phyloP scores from a whole-genome alignment of 2,113 vertebrate species.

The Leptodactylus fuscus region DNA sequence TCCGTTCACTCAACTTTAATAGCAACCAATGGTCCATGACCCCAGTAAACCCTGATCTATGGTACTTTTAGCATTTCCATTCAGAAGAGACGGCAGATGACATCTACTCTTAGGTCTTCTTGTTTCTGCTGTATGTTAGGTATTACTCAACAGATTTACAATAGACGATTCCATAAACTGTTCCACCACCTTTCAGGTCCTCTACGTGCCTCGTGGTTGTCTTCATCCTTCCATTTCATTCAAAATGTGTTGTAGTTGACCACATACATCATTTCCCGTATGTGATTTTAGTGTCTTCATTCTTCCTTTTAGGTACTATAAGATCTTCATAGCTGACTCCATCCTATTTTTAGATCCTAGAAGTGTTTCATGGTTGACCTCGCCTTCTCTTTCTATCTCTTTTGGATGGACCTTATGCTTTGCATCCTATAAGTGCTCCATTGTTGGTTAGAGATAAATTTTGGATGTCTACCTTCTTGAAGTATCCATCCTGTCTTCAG shows the following conservation, averaged over 20 bases:
- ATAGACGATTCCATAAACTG: not conserved
- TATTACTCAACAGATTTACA: not conserved
- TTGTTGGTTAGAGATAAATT: not conserved
- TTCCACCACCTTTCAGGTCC: not conserved
- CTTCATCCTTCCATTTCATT: not conserved
- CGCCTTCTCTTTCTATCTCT: not conserved
- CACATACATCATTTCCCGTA: not conserved
- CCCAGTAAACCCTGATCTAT: too few species aligned
- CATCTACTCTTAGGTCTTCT: not conserved
- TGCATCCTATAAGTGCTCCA: not conserved
- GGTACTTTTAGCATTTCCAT: too few species aligned
- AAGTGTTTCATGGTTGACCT: constrained; percentile 3
- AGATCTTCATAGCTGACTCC: not conserved
- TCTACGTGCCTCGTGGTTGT: not conserved
- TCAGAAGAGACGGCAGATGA: too few species aligned
- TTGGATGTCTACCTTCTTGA: not conserved
- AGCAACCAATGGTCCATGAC: too few species aligned
- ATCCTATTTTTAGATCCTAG: not conserved
- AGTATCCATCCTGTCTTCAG: too few species aligned
- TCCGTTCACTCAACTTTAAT: too few species aligned
- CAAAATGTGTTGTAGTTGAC: not conserved
- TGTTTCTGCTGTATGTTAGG: not conserved
- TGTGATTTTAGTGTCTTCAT: not conserved
- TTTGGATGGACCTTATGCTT: too few species aligned
- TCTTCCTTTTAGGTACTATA: not conserved